phyloP scores from a whole-genome alignment of 2,113 vertebrate species.

The Vombatus ursinus region DNA sequence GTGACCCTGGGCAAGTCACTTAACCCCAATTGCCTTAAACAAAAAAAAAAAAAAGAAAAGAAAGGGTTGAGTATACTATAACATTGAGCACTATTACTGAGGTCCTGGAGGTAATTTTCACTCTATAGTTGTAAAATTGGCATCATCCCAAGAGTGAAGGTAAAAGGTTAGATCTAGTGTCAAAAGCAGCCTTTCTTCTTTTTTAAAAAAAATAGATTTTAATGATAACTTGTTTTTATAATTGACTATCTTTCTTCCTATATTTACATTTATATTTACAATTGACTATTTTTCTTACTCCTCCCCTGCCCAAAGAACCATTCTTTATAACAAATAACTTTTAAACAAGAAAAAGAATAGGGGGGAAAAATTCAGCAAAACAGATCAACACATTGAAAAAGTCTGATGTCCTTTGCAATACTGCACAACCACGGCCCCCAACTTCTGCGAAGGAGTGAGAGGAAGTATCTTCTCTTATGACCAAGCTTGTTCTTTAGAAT shows the following conservation, averaged over 20 bases:
- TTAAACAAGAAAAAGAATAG: neutral
- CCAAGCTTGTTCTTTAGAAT: neutral
- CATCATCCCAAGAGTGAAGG: neutral
- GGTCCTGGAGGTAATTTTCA: neutral
- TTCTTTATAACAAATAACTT: neutral
- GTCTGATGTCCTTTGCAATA: neutral
- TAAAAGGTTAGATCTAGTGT: neutral
- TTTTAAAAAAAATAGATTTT: neutral
- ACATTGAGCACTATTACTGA: neutral
- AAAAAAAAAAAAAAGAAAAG: too few species aligned
- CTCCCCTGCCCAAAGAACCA: neutral
- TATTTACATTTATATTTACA: neutral
- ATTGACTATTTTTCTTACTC: neutral
- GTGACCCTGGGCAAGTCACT: too few species aligned
- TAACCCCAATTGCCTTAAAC: too few species aligned
- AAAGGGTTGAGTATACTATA: neutral
- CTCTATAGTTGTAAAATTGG: neutral
- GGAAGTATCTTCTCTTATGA: neutral
- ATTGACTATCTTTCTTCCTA: neutral
- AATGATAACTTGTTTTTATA: neutral
- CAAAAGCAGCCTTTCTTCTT: neutral
- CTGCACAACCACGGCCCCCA: neutral
- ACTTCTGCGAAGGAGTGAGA: neutral
- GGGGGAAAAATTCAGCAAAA: neutral
- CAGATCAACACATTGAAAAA: neutral